These are phyloP conservation scores for Stigmatopora nigra DNA, from an alignment of 2,113 vertebrate genomes.

Conservation along the genomic window DNA sequence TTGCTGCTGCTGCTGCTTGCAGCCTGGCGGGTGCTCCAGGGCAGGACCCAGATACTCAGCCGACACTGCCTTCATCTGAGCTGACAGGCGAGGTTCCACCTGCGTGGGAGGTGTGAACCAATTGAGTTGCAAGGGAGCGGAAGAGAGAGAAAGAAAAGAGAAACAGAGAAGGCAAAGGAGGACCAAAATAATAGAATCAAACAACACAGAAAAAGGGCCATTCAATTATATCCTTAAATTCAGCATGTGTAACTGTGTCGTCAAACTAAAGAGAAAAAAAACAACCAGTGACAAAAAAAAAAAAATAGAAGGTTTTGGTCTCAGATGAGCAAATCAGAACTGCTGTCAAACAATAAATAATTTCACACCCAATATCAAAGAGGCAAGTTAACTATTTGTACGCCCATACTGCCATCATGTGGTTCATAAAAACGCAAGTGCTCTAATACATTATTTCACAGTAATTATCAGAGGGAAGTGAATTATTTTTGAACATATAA, in stretches of 20 bases:
- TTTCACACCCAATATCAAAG: neutral
- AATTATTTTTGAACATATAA: no score
- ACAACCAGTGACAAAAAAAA: neutral
- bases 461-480: no score
- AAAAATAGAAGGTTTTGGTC: neutral
- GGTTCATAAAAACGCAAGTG: constrained; percentile 24
- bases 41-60: constrained; percentile 87
- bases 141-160: neutral
- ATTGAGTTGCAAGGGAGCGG: constrained; percentile 8
- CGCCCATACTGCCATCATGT: constrained; percentile 53
- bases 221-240: neutral
- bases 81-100: constrained; percentile 87
- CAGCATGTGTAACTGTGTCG: neutral
- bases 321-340: neutral
- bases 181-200: constrained; percentile 7
- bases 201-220: constrained; percentile 14
- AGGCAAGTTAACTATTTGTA: neutral
- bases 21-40: constrained; percentile 73
- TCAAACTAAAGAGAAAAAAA: neutral
- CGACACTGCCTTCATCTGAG: constrained; percentile 90
- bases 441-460: neutral
- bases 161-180: no score
- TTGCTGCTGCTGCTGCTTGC: constrained; percentile 66
- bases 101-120: constrained; percentile 40
- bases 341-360: constrained; percentile 1